Evolutionary conservation across 2,113 vertebrate genomes (phyloP).

Genomic region (Apus apus): DNA sequence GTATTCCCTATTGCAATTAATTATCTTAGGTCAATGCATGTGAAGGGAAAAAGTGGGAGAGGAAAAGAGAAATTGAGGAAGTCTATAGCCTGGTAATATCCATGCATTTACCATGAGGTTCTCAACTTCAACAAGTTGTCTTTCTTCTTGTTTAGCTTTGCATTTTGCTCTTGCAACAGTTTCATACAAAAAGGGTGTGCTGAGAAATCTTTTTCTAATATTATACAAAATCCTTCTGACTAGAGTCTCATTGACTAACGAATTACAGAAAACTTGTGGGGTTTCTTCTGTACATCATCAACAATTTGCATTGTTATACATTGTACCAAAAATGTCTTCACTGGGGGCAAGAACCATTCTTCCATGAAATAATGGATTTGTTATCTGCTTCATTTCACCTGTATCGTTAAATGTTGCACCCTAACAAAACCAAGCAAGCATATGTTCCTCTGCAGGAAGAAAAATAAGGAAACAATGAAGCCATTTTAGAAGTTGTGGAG

Average conservation of each 20-base stretch:
- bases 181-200: constrained; percentile 17
- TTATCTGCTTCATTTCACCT: not conserved
- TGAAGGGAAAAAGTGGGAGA: not conserved
- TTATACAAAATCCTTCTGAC: not conserved
- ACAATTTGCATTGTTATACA: not conserved
- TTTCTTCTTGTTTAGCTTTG: constrained; percentile 12
- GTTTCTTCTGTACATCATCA: not conserved
- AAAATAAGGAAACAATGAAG: too few relatives aligned
- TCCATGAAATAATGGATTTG: not conserved
- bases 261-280: not conserved
- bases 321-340: not conserved
- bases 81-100: not conserved
- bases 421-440: too few relatives aligned
- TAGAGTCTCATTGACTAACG: not conserved
- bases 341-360: not conserved
- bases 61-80: not conserved
- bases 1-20: not conserved
- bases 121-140: not conserved
- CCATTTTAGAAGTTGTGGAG: not conserved
- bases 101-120: not conserved
- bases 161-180: constrained; percentile 36
- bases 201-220: constrained; percentile 38
- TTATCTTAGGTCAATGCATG: not conserved
- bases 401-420: not conserved
- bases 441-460: too few relatives aligned